These are phyloP conservation scores for Pseudanteris insignis DNA, from an alignment of 2,888 invertebrate species.

Conservation along the genomic window DNA sequence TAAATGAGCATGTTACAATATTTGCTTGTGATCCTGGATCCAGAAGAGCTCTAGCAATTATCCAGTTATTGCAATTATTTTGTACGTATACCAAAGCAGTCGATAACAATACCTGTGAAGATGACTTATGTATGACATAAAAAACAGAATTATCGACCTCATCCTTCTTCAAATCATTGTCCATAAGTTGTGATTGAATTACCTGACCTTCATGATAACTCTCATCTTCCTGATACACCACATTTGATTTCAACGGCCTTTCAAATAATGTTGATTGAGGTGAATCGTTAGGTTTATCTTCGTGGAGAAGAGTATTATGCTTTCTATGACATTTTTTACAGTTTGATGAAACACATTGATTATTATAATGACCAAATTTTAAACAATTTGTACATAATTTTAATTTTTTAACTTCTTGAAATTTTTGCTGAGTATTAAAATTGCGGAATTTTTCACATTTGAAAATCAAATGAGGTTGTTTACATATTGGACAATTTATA, in stretches of 20 bases:
- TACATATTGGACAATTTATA: background rate
- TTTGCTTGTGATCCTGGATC: conserved; percentile 14
- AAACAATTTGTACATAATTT: conserved; percentile 10
- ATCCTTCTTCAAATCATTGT: background rate
- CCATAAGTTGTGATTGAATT: too few relatives aligned
- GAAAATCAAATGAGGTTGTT: conserved; percentile 1
- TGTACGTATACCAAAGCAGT: conserved; percentile 13
- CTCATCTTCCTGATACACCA: too few relatives aligned
- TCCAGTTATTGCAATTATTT: background rate
- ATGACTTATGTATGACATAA: background rate
- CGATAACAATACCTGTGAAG: conserved; percentile 5
- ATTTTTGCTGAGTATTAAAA: background rate
- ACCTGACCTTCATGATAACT: background rate
- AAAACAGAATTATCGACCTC: background rate
- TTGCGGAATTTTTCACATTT: conserved; percentile 2
- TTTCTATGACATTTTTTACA: conserved; percentile 5
- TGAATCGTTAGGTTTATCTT: background rate
- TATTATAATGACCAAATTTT: background rate
- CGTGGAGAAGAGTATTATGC: conserved; percentile 12
- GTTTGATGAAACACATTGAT: background rate
- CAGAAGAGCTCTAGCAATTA: conserved; percentile 7
- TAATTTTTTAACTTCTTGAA: conserved; percentile 1
- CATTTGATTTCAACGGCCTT: too few relatives aligned
- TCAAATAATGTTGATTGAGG: background rate
- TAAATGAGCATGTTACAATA: background rate